Evolutionary conservation across 2,888 invertebrate genomes (phyloP), one percentile per base, ranked within the genome.

Genomic region (Leptinotarsa peninsularis): DNA sequence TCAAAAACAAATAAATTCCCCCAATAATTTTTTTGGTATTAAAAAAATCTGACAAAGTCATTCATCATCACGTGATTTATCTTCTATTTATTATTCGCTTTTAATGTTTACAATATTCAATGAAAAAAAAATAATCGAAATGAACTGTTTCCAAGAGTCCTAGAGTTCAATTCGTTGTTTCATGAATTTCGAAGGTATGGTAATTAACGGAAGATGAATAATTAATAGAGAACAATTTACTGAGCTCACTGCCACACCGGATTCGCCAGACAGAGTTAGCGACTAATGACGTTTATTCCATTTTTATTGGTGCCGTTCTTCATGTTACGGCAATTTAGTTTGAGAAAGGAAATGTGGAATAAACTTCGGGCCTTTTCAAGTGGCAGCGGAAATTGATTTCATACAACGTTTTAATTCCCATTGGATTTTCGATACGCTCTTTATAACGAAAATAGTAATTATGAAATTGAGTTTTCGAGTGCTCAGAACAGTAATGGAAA

Each of bases 301-400:
- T 69, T 33, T 69, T 69, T 69, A 54, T 69, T 54, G 56, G 33
- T 18, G 17, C 33, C 43, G 21, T 56, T 33, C 56, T 54, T 68
- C 52, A 54, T 54, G 68, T 69, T 56, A 69, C 27, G 56, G 69
- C 69, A 69, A 56, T 69, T 69, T 56, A 33, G 67, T 73, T 70
- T 33, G 50, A 70, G 70, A 76, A 76, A 75, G 70, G 70, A 73
- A 76, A 76, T 76, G 71, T 76, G 70, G 67, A 76, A 76, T 67
- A 71, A 76, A 76, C 71, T 76, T 58, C 50, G 73, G 71, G 58
- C 56, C 73, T 68, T 68, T 74, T 76, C 71, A 76, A 73, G 73
- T 71, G 73, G 70, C 67, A 73, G 73, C 71, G 73, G 75, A 56
- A 75, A 77, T 77, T 77, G 75, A 77, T 77, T 77, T 73, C 71